A percentile compares a stretch with the other conserved stretches of the same genome.
Evolutionary conservation across 2,797 vertebrate genomes (phyloP).

Genomic region (Oreonectes daqikongensis): DNA sequence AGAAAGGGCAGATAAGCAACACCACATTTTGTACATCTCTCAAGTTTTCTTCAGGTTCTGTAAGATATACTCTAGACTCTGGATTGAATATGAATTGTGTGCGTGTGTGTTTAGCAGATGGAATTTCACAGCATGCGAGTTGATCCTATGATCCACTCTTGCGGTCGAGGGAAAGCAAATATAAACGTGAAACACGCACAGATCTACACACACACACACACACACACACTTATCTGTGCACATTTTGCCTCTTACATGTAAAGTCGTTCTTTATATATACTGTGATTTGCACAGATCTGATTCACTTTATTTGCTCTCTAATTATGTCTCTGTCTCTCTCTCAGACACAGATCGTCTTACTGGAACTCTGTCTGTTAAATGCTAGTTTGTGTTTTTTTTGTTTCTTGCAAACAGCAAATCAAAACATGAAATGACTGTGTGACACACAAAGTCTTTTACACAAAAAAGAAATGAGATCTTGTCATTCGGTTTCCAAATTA

Average conservation of each 20-base stretch:
- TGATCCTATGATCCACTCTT: slow-evolving; percentile 48
- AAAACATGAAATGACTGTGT: slow-evolving; percentile 9
- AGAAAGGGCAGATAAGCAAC: background rate
- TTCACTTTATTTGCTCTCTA: slow-evolving; percentile 7
- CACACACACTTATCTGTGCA: slow-evolving; percentile 50
- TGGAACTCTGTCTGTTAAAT: slow-evolving; percentile 20
- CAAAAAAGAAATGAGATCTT: background rate
- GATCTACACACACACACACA: slow-evolving; percentile 53
- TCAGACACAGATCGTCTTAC: slow-evolving; percentile 1
- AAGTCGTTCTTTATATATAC: background rate
- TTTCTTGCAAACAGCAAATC: background rate
- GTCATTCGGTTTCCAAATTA: background rate
- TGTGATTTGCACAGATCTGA: background rate
- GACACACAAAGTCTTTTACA: background rate
- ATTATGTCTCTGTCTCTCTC: slow-evolving; percentile 13
- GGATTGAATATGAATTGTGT: background rate
- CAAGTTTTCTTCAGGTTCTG: background rate
- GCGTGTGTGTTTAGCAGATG: slow-evolving; percentile 44
- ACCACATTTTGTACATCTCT: background rate
- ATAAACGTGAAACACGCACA: slow-evolving; percentile 41
- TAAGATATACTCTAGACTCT: background rate
- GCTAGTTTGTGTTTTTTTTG: slow-evolving; percentile 16
- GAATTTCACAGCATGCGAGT: slow-evolving; percentile 70
- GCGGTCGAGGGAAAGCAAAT: slow-evolving; percentile 37
- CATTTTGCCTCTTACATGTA: background rate